These are phyloP conservation scores for Chelonus formosanus DNA, from an alignment of 2,888 invertebrate species.

Conservation along the genomic window DNA sequence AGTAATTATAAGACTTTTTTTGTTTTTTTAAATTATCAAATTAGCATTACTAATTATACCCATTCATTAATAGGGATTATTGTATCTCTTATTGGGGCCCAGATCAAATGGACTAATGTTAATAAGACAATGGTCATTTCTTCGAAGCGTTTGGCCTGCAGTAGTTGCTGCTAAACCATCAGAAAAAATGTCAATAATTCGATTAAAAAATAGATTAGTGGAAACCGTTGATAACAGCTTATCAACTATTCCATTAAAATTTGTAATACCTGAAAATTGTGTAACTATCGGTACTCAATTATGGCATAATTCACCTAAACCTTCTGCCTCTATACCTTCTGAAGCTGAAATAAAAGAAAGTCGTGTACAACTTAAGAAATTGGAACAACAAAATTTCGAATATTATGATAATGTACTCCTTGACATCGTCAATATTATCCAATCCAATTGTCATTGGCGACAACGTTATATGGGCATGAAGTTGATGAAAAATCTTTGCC, in stretches of 20 bases:
- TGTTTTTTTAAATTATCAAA: constrained; percentile 1
- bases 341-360: constrained; percentile 62
- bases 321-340: constrained; percentile 59
- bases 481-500: constrained; percentile 76
- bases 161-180: constrained; percentile 81
- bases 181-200: constrained; percentile 84
- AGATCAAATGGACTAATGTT: constrained; percentile 73
- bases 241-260: constrained; percentile 71
- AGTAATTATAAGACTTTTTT: constrained; percentile 9
- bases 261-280: constrained; percentile 68
- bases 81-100: constrained; percentile 79
- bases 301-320: constrained; percentile 60
- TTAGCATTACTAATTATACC: background rate
- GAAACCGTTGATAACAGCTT: constrained; percentile 71
- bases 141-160: constrained; percentile 80
- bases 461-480: constrained; percentile 79
- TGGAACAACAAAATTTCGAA: constrained; percentile 66
- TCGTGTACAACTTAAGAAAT: constrained; percentile 54
- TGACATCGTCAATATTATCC: constrained; percentile 68
- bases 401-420: constrained; percentile 68
- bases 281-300: constrained; percentile 67
- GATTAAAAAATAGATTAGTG: constrained; percentile 68
- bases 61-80: constrained; percentile 70
- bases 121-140: constrained; percentile 80
- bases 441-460: constrained; percentile 79